Evolutionary conservation across 2,113 vertebrate species (phyloP), one percentile per base, ranked within the genome.

Genomic region (Salvelinus alpinus): DNA sequence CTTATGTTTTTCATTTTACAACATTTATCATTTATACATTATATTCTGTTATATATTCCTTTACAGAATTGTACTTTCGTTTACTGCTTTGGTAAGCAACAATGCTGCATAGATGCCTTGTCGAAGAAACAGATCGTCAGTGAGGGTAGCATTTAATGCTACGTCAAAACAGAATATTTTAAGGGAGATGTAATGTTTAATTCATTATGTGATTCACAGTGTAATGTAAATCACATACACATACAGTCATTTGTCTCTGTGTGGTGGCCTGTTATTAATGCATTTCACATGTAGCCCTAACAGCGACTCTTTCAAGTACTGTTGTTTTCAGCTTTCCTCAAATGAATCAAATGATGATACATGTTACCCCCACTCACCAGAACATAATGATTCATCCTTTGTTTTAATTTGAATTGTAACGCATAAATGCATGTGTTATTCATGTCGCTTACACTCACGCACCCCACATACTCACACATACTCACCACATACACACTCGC

Each of bases 291-390:
- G 38, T 2, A 44, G 8, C 8, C 38, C 38, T 44, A 44, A 44
- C 38, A 74, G 81, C 87, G 88, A 87, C 82, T 86, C 86, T 78
- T 71, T 85, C 73, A 82, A n/a, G 4, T 51, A 24, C 38, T 29
- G 20, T 47, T 14, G 25, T 25, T 64, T 87, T 81, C 84, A 73
- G 25, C 84, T 87, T 90, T 90, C 89, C 87, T 89, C 87, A 82
- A 80, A 48, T 86, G 87, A 88, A 12, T 51, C 38, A 44, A 44
- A 44, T 44, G 38, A 44, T 44, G 38, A 44, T 44, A 44, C 34
- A 34, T 34, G 34, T 34, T 34, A 34, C 6, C 34, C 34, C 34
- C 6, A 34, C 8, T 44, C 38, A 44, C 2, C 8, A 44, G 7
- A 44, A 44, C 34, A 34, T 34, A 7, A 34, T 34, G 34, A 34